phyloP scores from a whole-genome alignment of 2,888 invertebrate genomes.

The Mimachlamys varia region DNA sequence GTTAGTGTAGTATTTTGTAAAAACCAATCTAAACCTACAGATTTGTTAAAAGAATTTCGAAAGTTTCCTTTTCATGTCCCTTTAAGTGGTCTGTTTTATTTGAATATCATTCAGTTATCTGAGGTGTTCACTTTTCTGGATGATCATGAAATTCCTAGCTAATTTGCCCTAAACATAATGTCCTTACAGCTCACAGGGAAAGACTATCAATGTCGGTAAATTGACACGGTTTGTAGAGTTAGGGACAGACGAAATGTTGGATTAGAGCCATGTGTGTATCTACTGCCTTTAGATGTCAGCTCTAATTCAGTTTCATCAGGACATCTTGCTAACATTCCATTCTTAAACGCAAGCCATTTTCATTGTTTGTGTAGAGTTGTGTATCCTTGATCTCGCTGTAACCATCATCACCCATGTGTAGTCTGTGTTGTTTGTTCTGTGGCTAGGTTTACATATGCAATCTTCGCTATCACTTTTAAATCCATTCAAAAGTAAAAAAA shows the following conservation, averaged over 20 bases:
- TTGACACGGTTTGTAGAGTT: too few species aligned
- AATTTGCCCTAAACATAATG: not conserved
- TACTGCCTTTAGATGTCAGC: not conserved
- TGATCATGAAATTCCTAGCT: not conserved
- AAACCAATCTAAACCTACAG: too few species aligned
- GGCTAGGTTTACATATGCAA: not conserved
- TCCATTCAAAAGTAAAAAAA: too few species aligned
- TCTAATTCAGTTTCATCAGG: not conserved
- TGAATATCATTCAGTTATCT: not conserved
- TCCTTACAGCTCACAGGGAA: not conserved
- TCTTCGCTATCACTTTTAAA: not conserved
- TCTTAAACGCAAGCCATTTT: not conserved
- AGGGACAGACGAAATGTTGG: not conserved
- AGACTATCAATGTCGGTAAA: too few species aligned
- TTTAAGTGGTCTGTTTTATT: not conserved
- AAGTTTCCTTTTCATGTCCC: not conserved
- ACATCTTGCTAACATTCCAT: conserved; percentile 5
- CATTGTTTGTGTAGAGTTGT: not conserved
- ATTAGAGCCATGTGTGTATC: not conserved
- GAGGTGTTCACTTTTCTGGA: not conserved
- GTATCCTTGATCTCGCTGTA: not conserved
- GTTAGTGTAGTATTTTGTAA: too few species aligned
- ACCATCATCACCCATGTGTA: not conserved
- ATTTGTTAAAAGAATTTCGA: too few species aligned
- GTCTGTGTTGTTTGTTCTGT: not conserved